These are phyloP conservation scores for Adelges cooleyi DNA, from an alignment of 1,140 invertebrate species.

Conservation along the genomic window DNA sequence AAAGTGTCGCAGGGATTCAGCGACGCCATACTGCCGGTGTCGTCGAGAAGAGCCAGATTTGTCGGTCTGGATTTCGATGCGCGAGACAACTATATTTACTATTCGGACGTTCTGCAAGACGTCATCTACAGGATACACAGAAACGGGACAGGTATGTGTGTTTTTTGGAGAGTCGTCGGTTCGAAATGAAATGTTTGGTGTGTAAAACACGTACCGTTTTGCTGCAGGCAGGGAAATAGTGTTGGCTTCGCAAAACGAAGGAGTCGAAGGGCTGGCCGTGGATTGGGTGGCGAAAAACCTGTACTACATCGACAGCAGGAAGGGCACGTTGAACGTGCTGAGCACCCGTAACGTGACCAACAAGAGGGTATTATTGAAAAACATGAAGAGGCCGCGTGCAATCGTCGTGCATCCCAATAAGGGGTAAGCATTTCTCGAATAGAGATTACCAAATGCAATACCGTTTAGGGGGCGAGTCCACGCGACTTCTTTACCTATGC, in stretches of 20 bases:
- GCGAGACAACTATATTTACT: constrained; percentile 84
- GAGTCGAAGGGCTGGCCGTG: constrained; percentile 90
- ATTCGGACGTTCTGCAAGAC: constrained; percentile 92
- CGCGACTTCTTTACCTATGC: too few relatives aligned
- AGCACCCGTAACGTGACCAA: constrained; percentile 75
- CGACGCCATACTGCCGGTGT: constrained; percentile 84
- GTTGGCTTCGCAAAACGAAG: constrained; percentile 89
- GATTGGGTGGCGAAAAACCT: constrained; percentile 97
- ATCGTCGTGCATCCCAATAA: constrained; percentile 93
- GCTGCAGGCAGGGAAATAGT: constrained; percentile 72
- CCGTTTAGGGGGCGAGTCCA: too few relatives aligned
- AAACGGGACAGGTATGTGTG: constrained; percentile 59
- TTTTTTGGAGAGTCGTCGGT: too few relatives aligned
- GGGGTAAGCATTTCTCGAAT: constrained; percentile 43
- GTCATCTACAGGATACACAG: constrained; percentile 85
- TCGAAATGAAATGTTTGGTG: too few relatives aligned
- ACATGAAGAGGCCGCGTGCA: constrained; percentile 80
- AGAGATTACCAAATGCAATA: neutral
- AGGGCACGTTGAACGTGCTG: constrained; percentile 88
- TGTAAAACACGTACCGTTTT: neutral
- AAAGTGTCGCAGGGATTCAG: constrained; percentile 81
- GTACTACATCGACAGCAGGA: constrained; percentile 94
- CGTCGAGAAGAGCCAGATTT: constrained; percentile 80
- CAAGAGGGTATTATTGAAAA: constrained; percentile 70
- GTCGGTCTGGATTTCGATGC: constrained; percentile 96